Conservation (phyloP, 2,888 invertebrate species). For the Epinotia nisella region DNA sequence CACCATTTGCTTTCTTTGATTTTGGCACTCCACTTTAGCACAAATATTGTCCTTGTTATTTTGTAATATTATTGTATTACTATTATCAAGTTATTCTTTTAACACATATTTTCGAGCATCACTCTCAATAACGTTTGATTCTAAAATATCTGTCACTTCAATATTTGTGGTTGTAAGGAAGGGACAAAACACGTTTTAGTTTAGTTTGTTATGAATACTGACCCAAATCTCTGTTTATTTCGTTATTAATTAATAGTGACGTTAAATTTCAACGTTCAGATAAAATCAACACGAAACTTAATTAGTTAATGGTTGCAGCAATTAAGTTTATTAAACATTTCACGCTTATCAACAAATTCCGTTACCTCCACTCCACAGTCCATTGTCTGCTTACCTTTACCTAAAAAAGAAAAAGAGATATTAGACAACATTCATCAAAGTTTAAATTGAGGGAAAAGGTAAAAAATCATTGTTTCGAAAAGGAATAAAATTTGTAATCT, state of each 20-base stretch:
- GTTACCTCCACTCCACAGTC: conserved; percentile 3
- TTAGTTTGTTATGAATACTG: too few species aligned
- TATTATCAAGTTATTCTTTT: too few species aligned
- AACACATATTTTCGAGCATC: background rate
- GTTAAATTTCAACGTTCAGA: conserved; percentile 12
- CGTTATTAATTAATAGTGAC: conserved; percentile 7
- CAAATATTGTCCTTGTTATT: too few species aligned
- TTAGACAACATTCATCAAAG: conserved; percentile 42
- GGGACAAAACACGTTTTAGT: too few species aligned
- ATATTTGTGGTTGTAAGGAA: too few species aligned
- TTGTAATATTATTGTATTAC: too few species aligned
- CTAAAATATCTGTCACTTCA: too few species aligned
- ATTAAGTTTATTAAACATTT: conserved; percentile 23
- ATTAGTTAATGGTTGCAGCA: conserved; percentile 15
- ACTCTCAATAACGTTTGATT: too few species aligned
- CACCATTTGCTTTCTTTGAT: background rate
- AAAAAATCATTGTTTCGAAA: background rate
- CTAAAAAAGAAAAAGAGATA: conserved; percentile 64
- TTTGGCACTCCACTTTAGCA: background rate
- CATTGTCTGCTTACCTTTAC: conserved; percentile 72
- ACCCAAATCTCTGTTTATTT: conserved; percentile 5
- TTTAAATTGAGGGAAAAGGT: too few species aligned
- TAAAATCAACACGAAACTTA: conserved; percentile 12
- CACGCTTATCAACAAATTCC: conserved; percentile 11
- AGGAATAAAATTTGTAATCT: background rate